Conservation (phyloP, 2,888 invertebrate species). For the Subacronicta megacephala region DNA sequence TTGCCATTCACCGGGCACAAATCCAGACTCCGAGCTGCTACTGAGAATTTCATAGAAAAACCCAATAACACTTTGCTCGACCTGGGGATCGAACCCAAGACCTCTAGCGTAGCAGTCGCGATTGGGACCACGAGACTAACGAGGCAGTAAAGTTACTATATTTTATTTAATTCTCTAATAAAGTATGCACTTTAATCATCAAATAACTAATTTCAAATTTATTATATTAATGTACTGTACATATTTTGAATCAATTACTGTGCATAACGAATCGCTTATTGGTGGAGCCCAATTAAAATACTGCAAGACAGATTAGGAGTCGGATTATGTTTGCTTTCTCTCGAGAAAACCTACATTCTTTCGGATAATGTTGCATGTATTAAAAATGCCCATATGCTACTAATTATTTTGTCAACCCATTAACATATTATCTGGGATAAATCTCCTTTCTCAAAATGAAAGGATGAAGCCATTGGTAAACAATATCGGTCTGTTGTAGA, state of each 20-base stretch:
- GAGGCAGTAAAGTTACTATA: no score
- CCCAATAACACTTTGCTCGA: no score
- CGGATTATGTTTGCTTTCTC: constrained; percentile 42
- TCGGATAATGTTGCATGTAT: constrained; percentile 9
- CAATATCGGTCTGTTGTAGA: no score
- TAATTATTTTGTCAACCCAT: not conserved
- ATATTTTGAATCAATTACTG: constrained; percentile 23
- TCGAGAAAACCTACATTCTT: constrained; percentile 29
- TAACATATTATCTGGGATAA: no score
- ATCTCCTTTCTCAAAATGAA: no score
- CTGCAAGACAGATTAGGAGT: constrained; percentile 46
- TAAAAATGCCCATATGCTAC: constrained; percentile 3
- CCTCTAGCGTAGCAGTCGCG: no score
- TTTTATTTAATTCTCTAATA: constrained; percentile 10
- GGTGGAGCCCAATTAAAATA: constrained; percentile 45
- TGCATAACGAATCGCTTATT: constrained; percentile 35
- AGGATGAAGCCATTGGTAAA: no score
- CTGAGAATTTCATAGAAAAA: no score
- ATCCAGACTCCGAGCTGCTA: no score
- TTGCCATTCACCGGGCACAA: no score
- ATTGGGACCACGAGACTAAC: no score
- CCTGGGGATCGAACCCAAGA: no score
- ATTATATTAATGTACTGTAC: constrained; percentile 7
- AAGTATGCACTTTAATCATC: constrained; percentile 1
- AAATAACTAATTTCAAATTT: constrained; percentile 7